Conservation (phyloP, 1,140 invertebrate genomes). For the Andrena cerasifolii region DNA sequence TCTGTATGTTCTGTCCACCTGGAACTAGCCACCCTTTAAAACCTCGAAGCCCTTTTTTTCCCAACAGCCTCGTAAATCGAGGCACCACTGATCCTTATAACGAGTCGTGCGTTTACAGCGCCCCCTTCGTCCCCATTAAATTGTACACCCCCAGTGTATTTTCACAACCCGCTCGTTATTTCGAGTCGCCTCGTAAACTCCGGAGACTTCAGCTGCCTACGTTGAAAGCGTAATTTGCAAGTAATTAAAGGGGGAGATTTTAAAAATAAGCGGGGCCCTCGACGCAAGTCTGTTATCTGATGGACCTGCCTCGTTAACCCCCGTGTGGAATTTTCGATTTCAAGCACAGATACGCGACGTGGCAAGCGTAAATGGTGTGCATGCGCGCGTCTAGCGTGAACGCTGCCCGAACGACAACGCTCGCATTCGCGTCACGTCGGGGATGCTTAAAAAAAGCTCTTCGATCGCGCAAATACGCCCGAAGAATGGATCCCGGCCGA, state of each 20-base stretch:
- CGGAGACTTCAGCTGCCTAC: background rate
- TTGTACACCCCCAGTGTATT: too few species aligned
- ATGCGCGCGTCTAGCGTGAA: constrained; percentile 12
- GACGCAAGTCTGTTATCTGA: constrained; percentile 14
- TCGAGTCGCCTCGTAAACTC: background rate
- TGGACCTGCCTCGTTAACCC: constrained; percentile 30
- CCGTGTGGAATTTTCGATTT: constrained; percentile 37
- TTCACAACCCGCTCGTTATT: too few species aligned
- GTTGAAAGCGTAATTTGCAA: constrained; percentile 7
- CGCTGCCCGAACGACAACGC: constrained; percentile 13
- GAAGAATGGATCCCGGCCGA: background rate
- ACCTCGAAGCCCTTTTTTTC: too few species aligned
- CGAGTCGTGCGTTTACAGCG: too few species aligned
- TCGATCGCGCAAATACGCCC: background rate
- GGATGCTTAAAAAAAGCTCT: constrained; percentile 10
- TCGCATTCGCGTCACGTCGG: constrained; percentile 31
- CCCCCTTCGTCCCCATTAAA: background rate
- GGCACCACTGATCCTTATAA: too few species aligned
- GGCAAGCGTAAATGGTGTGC: constrained; percentile 22
- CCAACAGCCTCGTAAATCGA: too few species aligned
- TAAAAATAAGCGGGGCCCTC: constrained; percentile 24
- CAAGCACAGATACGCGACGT: background rate
- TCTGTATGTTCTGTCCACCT: too few species aligned
- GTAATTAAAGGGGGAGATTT: constrained; percentile 14
- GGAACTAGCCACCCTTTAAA: too few species aligned